Evolutionary conservation across 2,113 vertebrate species (phyloP).

Genomic region (Passer domesticus): DNA sequence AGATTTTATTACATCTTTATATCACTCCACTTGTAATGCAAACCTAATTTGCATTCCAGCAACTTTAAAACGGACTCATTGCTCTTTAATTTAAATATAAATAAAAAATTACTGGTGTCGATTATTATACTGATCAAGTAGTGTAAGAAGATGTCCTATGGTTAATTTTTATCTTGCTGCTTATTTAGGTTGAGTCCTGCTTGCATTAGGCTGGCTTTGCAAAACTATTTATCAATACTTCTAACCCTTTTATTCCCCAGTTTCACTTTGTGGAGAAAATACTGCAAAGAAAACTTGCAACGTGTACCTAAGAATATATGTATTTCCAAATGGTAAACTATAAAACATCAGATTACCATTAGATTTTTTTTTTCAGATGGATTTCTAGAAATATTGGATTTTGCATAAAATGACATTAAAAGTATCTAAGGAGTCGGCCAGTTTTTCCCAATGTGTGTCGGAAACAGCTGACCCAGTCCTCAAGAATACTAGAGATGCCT

Average conservation of each 20-base stretch:
- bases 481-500: neutral
- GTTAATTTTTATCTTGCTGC: neutral
- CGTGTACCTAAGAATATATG: neutral
- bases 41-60: neutral
- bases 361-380: neutral
- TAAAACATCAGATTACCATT: neutral
- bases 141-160: neutral
- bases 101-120: neutral
- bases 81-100: neutral
- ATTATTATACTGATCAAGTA: neutral
- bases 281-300: neutral
- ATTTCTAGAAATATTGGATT: neutral
- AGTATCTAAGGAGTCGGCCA: neutral
- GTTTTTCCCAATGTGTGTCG: neutral
- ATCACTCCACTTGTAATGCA: neutral
- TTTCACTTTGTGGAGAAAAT: neutral
- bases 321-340: neutral
- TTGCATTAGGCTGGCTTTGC: neutral
- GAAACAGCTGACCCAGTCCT: neutral
- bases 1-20: neutral
- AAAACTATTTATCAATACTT: neutral
- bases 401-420: neutral
- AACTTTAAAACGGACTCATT: neutral
- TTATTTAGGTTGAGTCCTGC: neutral
- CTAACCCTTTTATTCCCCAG: neutral